Conservation (phyloP, 2,797 vertebrate genomes). For the Sphenopsis melanotis region DNA sequence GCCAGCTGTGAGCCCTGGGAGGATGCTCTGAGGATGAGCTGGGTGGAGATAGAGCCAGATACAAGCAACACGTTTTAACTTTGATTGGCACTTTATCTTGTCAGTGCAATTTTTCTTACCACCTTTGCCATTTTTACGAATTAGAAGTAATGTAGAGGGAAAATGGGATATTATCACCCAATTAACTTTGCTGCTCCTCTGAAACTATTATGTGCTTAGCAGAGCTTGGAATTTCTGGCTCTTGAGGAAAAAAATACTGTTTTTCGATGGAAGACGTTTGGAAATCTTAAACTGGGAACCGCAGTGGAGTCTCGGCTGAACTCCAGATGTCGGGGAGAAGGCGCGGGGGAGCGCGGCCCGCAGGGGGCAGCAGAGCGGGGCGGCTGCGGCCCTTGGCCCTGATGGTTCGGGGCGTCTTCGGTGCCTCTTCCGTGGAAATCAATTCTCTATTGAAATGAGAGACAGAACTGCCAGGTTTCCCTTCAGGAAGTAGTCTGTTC, state of each 20-base stretch:
- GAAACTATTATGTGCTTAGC: background rate
- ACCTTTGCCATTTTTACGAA: background rate
- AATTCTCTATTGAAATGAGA: background rate
- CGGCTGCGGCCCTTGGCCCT: background rate
- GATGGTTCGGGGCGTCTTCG: fast-evolving
- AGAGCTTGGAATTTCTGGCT: background rate
- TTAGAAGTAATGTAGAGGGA: background rate
- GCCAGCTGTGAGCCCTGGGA: background rate
- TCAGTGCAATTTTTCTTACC: background rate
- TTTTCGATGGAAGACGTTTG: fast-evolving
- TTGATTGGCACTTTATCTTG: background rate
- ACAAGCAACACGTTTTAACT: background rate
- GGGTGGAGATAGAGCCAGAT: background rate
- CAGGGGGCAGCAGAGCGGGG: slow-evolving; percentile 39
- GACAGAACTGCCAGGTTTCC: background rate
- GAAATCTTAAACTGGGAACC: background rate
- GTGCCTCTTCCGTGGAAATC: background rate
- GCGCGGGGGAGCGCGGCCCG: background rate
- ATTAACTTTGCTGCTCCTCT: background rate
- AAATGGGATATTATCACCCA: background rate
- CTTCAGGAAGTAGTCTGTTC: background rate
- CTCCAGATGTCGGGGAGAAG: fast-evolving
- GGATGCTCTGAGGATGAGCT: background rate
- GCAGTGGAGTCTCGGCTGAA: background rate
- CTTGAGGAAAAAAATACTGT: background rate